A percentile compares a stretch with the other conserved stretches of the same genome.
phyloP scores from a whole-genome alignment of 2,888 invertebrate genomes.

The Brachycybe producta region DNA sequence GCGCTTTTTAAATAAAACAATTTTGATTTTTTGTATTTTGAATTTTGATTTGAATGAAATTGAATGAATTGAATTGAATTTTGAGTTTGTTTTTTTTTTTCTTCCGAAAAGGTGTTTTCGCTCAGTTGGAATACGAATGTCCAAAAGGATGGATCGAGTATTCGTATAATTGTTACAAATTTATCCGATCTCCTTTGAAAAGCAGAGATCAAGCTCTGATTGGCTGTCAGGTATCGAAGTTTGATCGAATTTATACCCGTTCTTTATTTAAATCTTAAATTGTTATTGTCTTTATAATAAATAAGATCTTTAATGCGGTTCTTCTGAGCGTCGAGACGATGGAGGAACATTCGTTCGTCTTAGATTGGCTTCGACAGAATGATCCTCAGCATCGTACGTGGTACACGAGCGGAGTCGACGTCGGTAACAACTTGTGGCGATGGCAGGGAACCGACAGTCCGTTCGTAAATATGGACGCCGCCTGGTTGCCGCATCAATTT shows the following conservation, averaged over 20 bases:
- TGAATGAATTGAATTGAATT: no score
- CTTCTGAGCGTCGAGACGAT: constrained; percentile 62
- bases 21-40: no score
- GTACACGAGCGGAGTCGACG: constrained; percentile 57
- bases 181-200: constrained; percentile 71
- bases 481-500: constrained; percentile 50
- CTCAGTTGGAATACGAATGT: no score
- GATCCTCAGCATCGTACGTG: constrained; percentile 77
- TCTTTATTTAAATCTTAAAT: neutral
- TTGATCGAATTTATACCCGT: neutral
- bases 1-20: no score
- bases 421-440: constrained; percentile 26
- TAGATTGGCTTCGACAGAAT: constrained; percentile 61
- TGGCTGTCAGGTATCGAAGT: constrained; percentile 49
- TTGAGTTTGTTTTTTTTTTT: no score
- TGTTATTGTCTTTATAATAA: constrained; percentile 14
- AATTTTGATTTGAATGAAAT: no score
- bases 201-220: constrained; percentile 65
- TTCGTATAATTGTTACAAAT: constrained; percentile 72
- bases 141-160: constrained; percentile 77
- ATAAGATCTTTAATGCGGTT: constrained; percentile 56
- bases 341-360: constrained; percentile 77
- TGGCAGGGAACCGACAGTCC: constrained; percentile 65
- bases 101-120: no score
- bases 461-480: constrained; percentile 62